A percentile compares a stretch with the other conserved stretches of the same genome.
Conservation (phyloP, 2,888 invertebrate species). For the Ormyrus labotus region DNA sequence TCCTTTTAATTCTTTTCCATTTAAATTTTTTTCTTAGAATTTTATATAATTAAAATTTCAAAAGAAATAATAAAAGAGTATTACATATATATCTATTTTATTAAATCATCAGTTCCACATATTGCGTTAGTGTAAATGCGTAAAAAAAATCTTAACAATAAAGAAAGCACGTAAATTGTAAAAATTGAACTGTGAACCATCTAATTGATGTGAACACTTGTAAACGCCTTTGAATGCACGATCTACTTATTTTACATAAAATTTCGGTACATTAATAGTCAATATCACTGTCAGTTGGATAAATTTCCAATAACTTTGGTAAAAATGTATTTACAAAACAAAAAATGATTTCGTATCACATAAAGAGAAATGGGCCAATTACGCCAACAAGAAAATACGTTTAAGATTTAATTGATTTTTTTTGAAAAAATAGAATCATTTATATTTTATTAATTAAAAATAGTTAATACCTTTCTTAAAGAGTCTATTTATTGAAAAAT, state of each 20-base stretch:
- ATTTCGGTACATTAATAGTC: conserved; percentile 43
- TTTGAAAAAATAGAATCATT: conserved; percentile 33
- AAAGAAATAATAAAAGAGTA: conserved; percentile 32
- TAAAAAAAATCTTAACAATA: conserved; percentile 33
- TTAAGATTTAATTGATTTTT: conserved; percentile 21
- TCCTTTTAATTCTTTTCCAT: background rate
- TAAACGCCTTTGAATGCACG: conserved; percentile 34
- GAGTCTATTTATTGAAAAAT: conserved; percentile 1
- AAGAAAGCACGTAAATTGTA: conserved; percentile 31
- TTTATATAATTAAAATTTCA: conserved; percentile 20
- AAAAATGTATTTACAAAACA: conserved; percentile 59
- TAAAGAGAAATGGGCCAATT: conserved; percentile 45
- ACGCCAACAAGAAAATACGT: conserved; percentile 9
- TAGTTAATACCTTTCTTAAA: background rate
- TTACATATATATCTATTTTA: conserved; percentile 10
- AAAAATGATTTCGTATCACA: conserved; percentile 43
- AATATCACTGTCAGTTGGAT: conserved; percentile 49
- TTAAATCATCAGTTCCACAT: conserved; percentile 40
- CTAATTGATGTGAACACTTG: conserved; percentile 33
- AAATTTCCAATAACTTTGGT: conserved; percentile 63
- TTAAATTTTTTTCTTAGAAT: conserved; percentile 14
- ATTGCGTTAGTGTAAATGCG: conserved; percentile 41
- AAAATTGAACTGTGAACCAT: conserved; percentile 14
- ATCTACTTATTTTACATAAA: conserved; percentile 33
- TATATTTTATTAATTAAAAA: conserved; percentile 21